phyloP scores from a whole-genome alignment of 2,888 invertebrate species.

The Prosopocoilus inquinatus region DNA sequence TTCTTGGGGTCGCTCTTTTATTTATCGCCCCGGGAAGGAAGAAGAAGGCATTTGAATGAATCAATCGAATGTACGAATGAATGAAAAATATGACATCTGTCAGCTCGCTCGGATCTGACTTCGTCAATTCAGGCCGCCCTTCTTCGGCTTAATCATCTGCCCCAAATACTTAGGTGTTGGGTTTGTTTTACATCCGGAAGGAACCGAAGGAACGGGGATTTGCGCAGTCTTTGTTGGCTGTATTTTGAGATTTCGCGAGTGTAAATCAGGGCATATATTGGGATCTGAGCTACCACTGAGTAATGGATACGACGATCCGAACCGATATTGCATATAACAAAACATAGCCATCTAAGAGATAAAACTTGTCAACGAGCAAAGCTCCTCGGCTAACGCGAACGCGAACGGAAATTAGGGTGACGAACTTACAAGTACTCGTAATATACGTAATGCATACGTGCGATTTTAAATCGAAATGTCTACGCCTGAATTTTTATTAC shows the following conservation, averaged over 20 bases:
- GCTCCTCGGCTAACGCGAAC: constrained; percentile 27
- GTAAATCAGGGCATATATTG: constrained; percentile 31
- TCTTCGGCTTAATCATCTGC: too few relatives aligned
- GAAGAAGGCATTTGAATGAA: constrained; percentile 5
- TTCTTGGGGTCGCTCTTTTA: constrained; percentile 38
- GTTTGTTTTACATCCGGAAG: too few relatives aligned
- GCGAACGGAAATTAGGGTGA: constrained; percentile 20
- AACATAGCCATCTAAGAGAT: constrained; percentile 42
- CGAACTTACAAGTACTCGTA: constrained; percentile 6
- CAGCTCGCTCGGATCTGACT: constrained; percentile 5
- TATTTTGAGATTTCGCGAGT: constrained; percentile 5
- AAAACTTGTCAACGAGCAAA: constrained; percentile 45
- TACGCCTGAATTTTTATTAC: too few relatives aligned
- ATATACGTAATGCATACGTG: too few relatives aligned
- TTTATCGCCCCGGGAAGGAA: constrained; percentile 39
- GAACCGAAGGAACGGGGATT: too few relatives aligned
- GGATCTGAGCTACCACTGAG: constrained; percentile 34
- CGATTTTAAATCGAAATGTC: too few relatives aligned
- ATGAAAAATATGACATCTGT: constrained; percentile 43
- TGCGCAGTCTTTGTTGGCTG: too few relatives aligned
- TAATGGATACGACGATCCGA: constrained; percentile 40
- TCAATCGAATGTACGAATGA: constrained; percentile 30
- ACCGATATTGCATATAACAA: constrained; percentile 44
- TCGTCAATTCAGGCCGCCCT: not conserved
- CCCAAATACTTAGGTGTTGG: too few relatives aligned